Evolutionary conservation across 2,797 vertebrate genomes (phyloP).

Genomic region (Craterocephalus amniculus): DNA sequence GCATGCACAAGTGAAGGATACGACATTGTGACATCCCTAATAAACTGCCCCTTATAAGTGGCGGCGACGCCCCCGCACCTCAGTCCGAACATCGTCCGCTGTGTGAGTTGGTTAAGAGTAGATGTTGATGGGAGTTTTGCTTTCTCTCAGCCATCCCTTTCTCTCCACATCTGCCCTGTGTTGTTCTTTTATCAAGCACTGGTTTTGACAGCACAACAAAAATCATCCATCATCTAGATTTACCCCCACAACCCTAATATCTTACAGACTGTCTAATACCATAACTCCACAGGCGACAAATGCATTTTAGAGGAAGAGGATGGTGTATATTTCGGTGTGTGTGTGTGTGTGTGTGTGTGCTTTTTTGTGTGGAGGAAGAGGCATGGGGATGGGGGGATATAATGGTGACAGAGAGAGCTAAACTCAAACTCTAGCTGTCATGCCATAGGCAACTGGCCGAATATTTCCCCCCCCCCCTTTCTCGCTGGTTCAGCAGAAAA

Average conservation of each 20-base stretch:
- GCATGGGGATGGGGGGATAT: slow-evolving; percentile 32
- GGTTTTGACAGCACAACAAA: slow-evolving; percentile 71
- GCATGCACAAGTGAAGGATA: slow-evolving; percentile 18
- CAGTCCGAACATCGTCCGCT: slow-evolving; percentile 29
- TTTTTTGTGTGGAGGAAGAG: slow-evolving; percentile 40
- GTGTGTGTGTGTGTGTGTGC: slow-evolving; percentile 17
- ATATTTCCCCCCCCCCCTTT: slow-evolving; percentile 19
- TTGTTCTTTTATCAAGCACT: slow-evolving; percentile 74
- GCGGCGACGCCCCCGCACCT: neutral
- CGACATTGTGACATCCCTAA: slow-evolving; percentile 43
- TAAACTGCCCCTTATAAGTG: slow-evolving; percentile 25
- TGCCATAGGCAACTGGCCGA: slow-evolving; percentile 71
- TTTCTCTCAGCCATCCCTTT: slow-evolving; percentile 48
- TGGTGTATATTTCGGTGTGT: slow-evolving; percentile 15
- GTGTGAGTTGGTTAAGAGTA: slow-evolving; percentile 31
- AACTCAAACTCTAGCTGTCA: slow-evolving; percentile 71
- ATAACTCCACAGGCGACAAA: slow-evolving; percentile 71
- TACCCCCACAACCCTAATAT: slow-evolving; percentile 74
- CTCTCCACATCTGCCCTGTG: slow-evolving; percentile 52
- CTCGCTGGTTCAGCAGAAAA: slow-evolving; percentile 78
- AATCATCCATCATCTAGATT: slow-evolving; percentile 78
- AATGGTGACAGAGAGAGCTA: slow-evolving; percentile 74
- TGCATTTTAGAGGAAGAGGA: slow-evolving; percentile 59
- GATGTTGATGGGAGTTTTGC: slow-evolving; percentile 59
- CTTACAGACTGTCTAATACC: slow-evolving; percentile 73